A percentile compares a stretch with the other conserved stretches of the same genome.
Conservation (phyloP, 2,888 invertebrate genomes). For the Teleogryllus oceanicus region DNA sequence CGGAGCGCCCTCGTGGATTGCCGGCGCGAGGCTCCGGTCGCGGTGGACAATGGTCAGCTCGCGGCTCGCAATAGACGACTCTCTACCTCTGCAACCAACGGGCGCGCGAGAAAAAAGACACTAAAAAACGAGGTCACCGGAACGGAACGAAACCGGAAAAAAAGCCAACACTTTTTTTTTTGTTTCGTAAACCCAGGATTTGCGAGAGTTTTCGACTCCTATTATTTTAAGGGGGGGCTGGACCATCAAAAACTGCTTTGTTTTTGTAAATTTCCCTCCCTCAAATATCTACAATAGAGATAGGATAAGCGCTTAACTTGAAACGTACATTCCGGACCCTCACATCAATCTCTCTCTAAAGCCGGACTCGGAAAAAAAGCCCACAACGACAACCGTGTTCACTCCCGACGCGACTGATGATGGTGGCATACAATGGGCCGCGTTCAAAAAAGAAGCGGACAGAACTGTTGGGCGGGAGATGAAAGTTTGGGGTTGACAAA, state of each 20-base stretch:
- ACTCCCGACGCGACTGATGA: neutral
- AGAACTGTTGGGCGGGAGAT: too few relatives aligned
- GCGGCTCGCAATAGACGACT: too few relatives aligned
- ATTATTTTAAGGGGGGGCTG: neutral
- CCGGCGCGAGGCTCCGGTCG: too few relatives aligned
- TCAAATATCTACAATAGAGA: slow-evolving; percentile 5
- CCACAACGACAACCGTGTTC: neutral
- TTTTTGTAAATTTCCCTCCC: neutral
- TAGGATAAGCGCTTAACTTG: neutral
- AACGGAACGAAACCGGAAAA: too few relatives aligned
- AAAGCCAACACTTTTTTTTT: neutral
- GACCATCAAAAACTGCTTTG: neutral
- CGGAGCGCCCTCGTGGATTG: too few relatives aligned
- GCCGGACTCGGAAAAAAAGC: neutral
- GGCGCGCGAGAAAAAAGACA: too few relatives aligned
- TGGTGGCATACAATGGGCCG: too few relatives aligned
- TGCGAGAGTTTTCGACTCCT: neutral
- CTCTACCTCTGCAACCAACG: too few relatives aligned
- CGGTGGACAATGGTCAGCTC: too few relatives aligned
- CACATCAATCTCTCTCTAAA: neutral
- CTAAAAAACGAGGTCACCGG: too few relatives aligned
- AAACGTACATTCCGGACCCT: neutral
- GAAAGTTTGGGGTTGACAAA: too few relatives aligned
- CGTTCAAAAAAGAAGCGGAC: too few relatives aligned
- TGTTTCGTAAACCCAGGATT: neutral